A percentile compares a stretch with the other conserved stretches of the same genome.
These are phyloP conservation scores for Meiosimyza decipiens DNA, from an alignment of 2,888 invertebrate species.

Conservation along the genomic window DNA sequence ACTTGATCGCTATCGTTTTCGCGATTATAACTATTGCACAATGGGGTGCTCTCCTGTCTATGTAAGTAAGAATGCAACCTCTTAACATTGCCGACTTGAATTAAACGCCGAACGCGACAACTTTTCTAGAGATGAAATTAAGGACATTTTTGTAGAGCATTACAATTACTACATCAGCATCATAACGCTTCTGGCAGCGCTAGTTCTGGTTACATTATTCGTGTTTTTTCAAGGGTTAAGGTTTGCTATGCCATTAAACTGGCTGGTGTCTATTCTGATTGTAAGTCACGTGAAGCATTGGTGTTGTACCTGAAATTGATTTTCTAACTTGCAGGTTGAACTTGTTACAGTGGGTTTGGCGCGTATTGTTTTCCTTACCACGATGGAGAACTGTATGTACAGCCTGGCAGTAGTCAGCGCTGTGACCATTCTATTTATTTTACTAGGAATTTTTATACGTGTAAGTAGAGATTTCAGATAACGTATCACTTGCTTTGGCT, in stretches of 20 bases:
- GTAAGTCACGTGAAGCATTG: constrained; percentile 46
- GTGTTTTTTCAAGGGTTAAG: constrained; percentile 53
- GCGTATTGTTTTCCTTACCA: constrained; percentile 37
- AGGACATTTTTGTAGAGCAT: neutral
- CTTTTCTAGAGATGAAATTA: too few relatives aligned
- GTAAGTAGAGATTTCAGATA: constrained; percentile 46
- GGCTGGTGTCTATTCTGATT: constrained; percentile 47
- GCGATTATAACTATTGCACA: constrained; percentile 48
- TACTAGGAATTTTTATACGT: constrained; percentile 48
- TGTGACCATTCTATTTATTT: constrained; percentile 44
- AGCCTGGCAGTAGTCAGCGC: constrained; percentile 46
- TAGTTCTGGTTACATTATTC: constrained; percentile 46
- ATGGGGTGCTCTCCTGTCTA: constrained; percentile 44
- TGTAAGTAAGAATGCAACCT: constrained; percentile 44
- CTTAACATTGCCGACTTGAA: neutral
- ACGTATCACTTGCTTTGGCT: too few relatives aligned
- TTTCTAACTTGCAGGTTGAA: constrained; percentile 48
- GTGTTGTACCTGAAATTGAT: neutral
- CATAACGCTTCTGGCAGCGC: constrained; percentile 46
- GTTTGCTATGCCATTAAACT: constrained; percentile 46
- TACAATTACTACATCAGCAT: constrained; percentile 45
- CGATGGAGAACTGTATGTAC: constrained; percentile 38
- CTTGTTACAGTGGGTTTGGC: constrained; percentile 46
- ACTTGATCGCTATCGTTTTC: constrained; percentile 45
- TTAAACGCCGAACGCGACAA: neutral